Evolutionary conservation across 2,797 vertebrate species (phyloP), one percentile per base, ranked within the genome.

Genomic region (Hapalemur alaotrensis): DNA sequence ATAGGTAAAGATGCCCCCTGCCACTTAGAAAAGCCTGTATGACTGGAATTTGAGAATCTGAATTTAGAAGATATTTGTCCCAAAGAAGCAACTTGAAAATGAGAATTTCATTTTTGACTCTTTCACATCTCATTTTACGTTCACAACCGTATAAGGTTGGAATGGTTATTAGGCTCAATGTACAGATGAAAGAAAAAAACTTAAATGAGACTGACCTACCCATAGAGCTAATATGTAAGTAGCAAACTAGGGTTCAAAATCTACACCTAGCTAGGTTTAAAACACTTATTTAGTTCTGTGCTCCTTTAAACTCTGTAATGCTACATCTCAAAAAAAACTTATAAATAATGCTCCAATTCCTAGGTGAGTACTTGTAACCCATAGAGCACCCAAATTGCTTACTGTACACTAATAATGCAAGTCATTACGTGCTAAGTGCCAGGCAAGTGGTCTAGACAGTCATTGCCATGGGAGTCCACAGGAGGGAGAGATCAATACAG

Each of bases 111-210:
- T 63, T 96, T 96, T 75, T 43, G 46, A 28, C 30, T 63, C 14
- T 38, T 69, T 96, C 63, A 86, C 54, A 57, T 85, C 59, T 84
- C 59, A 94, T 85, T 96, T 94, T 38, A 91, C 63, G 95, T 95
- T 86, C 69, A 79, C 73, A 70, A 57, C 17, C 4, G 7, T 48
- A 10, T 80, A 54, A 83, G 18, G 15, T n/a, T 67, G n/a, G 73
- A 59, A 91, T 41, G 23, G 20, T 83, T 84, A 80, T 54, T 32
- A 89, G 73, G 28, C 20, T 95, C 38, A 70, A n/a, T 7, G 17
- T 22, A 50, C 46, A 20, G 9, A 83, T 13, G 28, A 35, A 4
- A 67, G 22, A 8, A 14, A 65, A 65, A 46, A 96, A 41, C 23
- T 54, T 52, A 85, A 32, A 57, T 23, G 46, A 92, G 52, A 38